A percentile compares a stretch with the other conserved stretches of the same genome.
These are phyloP conservation scores for Drosophila fulvimacula DNA, from an alignment of 2,888 invertebrate genomes.

Conservation along the genomic window DNA sequence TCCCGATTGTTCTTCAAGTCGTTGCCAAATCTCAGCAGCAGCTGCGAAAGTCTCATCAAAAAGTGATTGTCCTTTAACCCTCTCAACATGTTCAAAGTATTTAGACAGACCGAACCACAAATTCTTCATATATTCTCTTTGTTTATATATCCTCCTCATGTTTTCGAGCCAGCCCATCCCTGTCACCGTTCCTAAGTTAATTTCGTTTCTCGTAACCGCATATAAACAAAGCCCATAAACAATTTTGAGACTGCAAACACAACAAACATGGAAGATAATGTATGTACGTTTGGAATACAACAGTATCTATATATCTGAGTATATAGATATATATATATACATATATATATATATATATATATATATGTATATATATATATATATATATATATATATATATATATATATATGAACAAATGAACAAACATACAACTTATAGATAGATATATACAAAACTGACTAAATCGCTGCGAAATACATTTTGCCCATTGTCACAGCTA, in stretches of 20 bases:
- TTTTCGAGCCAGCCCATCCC: constrained; percentile 13
- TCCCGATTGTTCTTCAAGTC: constrained; percentile 86
- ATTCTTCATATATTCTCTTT: constrained; percentile 36
- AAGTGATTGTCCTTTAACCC: constrained; percentile 59
- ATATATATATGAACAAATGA: constrained; percentile 56
- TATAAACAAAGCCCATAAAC: constrained; percentile 66
- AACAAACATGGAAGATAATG: constrained; percentile 39
- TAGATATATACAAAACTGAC: constrained; percentile 23
- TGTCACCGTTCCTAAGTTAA: constrained; percentile 17
- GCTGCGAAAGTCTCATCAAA: constrained; percentile 87
- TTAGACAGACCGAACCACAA: constrained; percentile 26
- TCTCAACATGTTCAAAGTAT: constrained; percentile 44
- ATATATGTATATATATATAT: too few relatives aligned
- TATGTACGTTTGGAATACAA: constrained; percentile 39
- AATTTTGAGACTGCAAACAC: constrained; percentile 78
- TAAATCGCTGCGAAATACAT: constrained; percentile 23
- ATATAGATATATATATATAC: too few relatives aligned
- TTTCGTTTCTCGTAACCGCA: constrained; percentile 26
- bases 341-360: too few relatives aligned
- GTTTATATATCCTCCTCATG: constrained; percentile 17
- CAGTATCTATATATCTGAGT: constrained; percentile 20
- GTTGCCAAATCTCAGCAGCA: constrained; percentile 90
- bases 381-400: too few relatives aligned
- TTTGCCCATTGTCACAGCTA: constrained; percentile 18
- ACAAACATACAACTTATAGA: constrained; percentile 23